Base-by-base conservation (phyloP, 2,888 invertebrate genomes). In the Stramonita haemastoma region DNA sequence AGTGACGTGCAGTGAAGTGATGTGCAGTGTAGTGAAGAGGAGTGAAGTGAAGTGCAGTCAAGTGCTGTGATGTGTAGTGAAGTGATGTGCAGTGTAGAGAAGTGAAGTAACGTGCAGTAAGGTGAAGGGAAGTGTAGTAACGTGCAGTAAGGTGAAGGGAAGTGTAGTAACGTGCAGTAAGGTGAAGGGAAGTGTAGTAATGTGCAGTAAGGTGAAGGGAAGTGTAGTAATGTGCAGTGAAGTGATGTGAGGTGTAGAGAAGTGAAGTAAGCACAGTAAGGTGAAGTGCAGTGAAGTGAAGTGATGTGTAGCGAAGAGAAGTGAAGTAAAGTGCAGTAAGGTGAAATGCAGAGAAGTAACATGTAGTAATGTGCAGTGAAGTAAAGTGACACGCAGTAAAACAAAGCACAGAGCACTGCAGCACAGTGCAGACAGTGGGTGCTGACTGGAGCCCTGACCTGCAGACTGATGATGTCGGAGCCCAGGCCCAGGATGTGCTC, bases 401-500 rank as follows among this genome's bases (percentile, higher is more conserved):
- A 57, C 60, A 60, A 19, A 60, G n/a, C n/a, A n/a, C n/a, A n/a
- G n/a, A n/a, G n/a, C n/a, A n/a, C n/a, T n/a, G n/a, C n/a, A n/a
- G n/a, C n/a, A n/a, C n/a, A n/a, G n/a, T n/a, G n/a, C n/a, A n/a
- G n/a, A n/a, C n/a, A n/a, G n/a, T n/a, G n/a, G n/a, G n/a, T n/a
- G n/a, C n/a, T n/a, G n/a, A 19, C 17, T 11, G 26, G 26, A 15
- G 34, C 19, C 90, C 92, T 91, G 91, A 97, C 97, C 96, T 97
- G 97, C 86, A 98, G 97, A 95, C 98, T 98, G 96, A 99, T 99
- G 94, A 99, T 98, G 96, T 99, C 99, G 87, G 99, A 99, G 89
- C 98, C 97, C 96, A 99, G 99, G 96, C 98, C 98, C 93, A 98
- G 97, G 95, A 99, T 98, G 96, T 99, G 99, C 95, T 98, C 98